phyloP scores from a whole-genome alignment of 2,113 vertebrate species.

The Seriola quinqueradiata region DNA sequence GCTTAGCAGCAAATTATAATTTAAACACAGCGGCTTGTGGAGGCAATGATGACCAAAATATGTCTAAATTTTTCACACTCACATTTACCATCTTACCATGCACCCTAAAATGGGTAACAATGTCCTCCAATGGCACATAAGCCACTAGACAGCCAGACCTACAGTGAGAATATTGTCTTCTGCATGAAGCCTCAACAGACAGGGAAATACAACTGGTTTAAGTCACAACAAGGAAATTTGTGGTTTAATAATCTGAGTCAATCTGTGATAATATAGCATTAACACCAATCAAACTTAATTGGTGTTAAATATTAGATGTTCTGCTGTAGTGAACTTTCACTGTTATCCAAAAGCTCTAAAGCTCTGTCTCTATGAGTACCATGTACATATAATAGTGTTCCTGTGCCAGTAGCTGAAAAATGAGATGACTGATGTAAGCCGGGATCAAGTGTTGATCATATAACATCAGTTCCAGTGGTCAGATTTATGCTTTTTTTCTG shows the following conservation, averaged over 20 bases:
- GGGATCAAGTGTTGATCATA: slow-evolving; percentile 1
- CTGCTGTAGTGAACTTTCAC: not conserved
- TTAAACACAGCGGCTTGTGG: slow-evolving; percentile 2
- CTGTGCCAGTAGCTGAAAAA: not conserved
- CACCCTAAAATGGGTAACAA: not conserved
- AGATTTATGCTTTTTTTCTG: not conserved
- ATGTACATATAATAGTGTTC: not conserved
- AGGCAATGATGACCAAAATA: not conserved
- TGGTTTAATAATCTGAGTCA: not conserved
- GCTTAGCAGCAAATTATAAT: slow-evolving; percentile 12
- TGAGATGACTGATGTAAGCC: not conserved
- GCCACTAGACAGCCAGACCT: not conserved
- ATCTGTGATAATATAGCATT: too few relatives aligned
- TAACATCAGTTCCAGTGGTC: slow-evolving; percentile 9
- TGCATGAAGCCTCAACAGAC: not conserved
- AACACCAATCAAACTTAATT: not conserved
- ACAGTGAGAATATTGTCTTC: not conserved
- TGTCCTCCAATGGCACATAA: not conserved
- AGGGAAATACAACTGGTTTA: not conserved
- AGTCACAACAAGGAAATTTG: not conserved
- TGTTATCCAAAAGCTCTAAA: not conserved
- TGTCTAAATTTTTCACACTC: not conserved
- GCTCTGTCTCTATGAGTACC: not conserved
- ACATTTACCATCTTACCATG: not conserved
- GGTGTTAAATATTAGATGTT: slow-evolving; percentile 25